phyloP scores from a whole-genome alignment of 2,888 invertebrate species.

The Orthosia cruda region DNA sequence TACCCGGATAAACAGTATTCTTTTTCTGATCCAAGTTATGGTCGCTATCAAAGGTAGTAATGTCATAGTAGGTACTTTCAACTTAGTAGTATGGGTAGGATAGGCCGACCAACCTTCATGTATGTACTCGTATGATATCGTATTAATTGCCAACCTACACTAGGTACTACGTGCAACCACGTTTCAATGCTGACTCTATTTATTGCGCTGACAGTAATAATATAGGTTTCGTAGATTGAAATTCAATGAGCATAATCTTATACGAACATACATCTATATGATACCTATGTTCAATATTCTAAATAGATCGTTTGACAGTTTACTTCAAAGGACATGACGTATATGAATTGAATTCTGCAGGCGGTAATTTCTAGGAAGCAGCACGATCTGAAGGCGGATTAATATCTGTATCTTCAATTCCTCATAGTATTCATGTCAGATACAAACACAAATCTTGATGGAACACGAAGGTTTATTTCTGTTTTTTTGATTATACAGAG shows the following conservation, averaged over 20 bases:
- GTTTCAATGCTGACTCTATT: not conserved
- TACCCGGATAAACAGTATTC: no score
- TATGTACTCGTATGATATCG: no score
- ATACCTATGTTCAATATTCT: not conserved
- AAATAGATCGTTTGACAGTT: not conserved
- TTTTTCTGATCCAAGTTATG: no score
- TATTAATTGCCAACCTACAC: not conserved
- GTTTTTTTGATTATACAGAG: no score
- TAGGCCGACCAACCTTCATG: no score
- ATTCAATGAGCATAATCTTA: constrained; percentile 3
- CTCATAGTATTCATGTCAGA: no score
- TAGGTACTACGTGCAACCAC: not conserved
- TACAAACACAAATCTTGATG: no score
- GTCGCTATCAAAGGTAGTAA: no score
- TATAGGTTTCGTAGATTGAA: not conserved
- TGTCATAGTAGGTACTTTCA: no score
- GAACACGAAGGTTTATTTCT: no score
- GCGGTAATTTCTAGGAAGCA: not conserved
- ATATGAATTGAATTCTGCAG: not conserved
- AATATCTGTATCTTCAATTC: not conserved
- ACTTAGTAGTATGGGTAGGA: no score
- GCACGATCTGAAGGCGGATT: not conserved
- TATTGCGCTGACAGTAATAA: not conserved
- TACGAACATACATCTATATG: not conserved
- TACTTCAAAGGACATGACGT: not conserved